phyloP scores from a whole-genome alignment of 1,140 invertebrate genomes.

The Rhyzopertha dominica region DNA sequence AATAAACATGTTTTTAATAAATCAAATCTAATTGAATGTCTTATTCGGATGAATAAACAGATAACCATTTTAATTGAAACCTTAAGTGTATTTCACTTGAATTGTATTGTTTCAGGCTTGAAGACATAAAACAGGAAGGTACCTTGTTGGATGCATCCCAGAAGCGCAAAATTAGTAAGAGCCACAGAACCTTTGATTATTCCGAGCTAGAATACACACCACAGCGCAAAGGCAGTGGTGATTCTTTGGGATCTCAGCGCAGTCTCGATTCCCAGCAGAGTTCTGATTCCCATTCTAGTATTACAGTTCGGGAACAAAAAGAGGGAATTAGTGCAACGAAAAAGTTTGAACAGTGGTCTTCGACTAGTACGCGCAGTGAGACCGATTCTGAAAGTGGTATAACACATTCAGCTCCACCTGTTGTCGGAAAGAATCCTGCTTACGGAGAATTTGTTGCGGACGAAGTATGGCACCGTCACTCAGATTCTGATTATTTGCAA shows the following conservation, averaged over 20 bases:
- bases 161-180: constrained; percentile 53
- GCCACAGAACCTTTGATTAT: constrained; percentile 48
- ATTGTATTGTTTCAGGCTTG: constrained; percentile 40
- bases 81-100: not conserved
- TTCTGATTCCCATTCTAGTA: constrained; percentile 29
- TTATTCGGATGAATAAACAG: no score
- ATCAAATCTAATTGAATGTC: no score
- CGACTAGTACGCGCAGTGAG: constrained; percentile 38
- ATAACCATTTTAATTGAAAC: no score
- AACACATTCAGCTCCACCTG: constrained; percentile 33
- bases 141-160: constrained; percentile 46
- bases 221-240: constrained; percentile 51
- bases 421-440: constrained; percentile 17
- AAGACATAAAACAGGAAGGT: constrained; percentile 50
- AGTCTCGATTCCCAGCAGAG: constrained; percentile 37
- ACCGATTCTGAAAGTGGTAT: constrained; percentile 35
- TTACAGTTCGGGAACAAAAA: constrained; percentile 14
- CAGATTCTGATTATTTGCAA: no score
- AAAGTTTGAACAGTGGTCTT: constrained; percentile 35
- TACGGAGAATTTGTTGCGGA: constrained; percentile 20
- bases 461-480: constrained; percentile 25
- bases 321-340: not conserved
- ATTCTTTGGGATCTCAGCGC: constrained; percentile 51
- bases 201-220: constrained; percentile 37
- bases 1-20: no score